Conservation (phyloP, 2,888 invertebrate species). For the Hirudinaria manillensis region DNA sequence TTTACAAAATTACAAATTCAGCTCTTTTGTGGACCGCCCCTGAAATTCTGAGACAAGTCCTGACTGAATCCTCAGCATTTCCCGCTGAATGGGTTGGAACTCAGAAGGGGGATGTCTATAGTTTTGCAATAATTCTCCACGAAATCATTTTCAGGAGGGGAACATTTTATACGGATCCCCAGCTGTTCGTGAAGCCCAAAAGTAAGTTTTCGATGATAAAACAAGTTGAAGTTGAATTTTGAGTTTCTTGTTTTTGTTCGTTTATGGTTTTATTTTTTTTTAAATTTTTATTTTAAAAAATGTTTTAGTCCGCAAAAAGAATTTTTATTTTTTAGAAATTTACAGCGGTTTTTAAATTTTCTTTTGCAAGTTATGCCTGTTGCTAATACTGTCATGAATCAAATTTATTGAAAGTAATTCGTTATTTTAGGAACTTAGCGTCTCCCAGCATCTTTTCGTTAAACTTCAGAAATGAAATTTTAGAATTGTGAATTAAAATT, state of each 20-base stretch:
- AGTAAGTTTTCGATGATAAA: not conserved
- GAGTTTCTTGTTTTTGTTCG: not conserved
- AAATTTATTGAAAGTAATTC: too few relatives aligned
- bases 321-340: slow-evolving; percentile 12
- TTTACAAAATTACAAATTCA: slow-evolving; percentile 1
- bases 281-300: slow-evolving; percentile 3
- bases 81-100: not conserved
- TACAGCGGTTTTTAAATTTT: too few relatives aligned
- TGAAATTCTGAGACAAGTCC: slow-evolving; percentile 63
- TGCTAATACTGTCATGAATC: too few relatives aligned
- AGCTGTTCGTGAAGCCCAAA: not conserved
- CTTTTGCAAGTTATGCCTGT: too few relatives aligned
- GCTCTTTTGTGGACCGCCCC: slow-evolving; percentile 61
- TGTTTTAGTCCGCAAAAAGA: not conserved
- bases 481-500: too few relatives aligned
- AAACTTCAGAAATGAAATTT: too few relatives aligned
- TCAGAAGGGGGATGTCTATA: slow-evolving; percentile 64
- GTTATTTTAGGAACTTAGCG: too few relatives aligned
- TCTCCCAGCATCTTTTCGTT: too few relatives aligned
- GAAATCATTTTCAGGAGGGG: slow-evolving; percentile 49
- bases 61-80: not conserved
- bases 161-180: slow-evolving; percentile 2
- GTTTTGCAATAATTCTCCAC: slow-evolving; percentile 80
- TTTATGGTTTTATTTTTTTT: too few relatives aligned
- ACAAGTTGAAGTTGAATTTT: not conserved